Base-by-base conservation (phyloP, 2,888 invertebrate species). In the Cheilosia impressa region DNA sequence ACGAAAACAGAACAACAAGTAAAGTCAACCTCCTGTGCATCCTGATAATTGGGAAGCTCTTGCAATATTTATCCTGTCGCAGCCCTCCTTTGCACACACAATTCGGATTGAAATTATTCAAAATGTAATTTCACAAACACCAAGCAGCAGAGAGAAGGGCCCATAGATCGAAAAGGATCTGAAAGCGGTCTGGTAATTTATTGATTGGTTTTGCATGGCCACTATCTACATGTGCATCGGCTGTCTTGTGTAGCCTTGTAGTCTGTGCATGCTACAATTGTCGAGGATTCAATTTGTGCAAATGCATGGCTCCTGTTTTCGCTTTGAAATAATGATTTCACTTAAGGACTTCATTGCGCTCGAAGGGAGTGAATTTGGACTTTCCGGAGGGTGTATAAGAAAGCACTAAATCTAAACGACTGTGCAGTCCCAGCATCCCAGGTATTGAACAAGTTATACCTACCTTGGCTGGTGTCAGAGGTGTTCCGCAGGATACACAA, bases 71-170 rank as follows among this genome's bases (percentile, higher is more conserved):
- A 85, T 85, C 76, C 85, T 77, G 80, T 77, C 72, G 43, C 73
- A 62, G 57, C 9, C 58, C 52, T 57, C n/a, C 52, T 15, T 55
- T 65, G 76, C 60, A 85, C 66, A 66, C 71, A 62, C 71, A 81
- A 81, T 76, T 81, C 81, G 66, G 77, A 81, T 71, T 85, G 85
- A 81, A 85, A 85, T 85, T 85, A 81, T 85, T 85, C 85, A 85
- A 85, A 85, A 81, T 85, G 85, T 85, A 85, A 85, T 85, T 85
- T 85, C 68, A 57, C 66, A 69, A 80, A 58, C 62, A 84, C 55
- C 72, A 65, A 75, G 71, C 47, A 79, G 45, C n/a, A 38, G 17
- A 22, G 38, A 38, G 13, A 17, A 58, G 19, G 4, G 34, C 45
- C 52, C 43, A 78, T 50, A 84, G 75, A 84, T 84, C 84, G 82